Base-by-base conservation (phyloP, 1,140 invertebrate genomes). In the Drosophila sucinea region DNA sequence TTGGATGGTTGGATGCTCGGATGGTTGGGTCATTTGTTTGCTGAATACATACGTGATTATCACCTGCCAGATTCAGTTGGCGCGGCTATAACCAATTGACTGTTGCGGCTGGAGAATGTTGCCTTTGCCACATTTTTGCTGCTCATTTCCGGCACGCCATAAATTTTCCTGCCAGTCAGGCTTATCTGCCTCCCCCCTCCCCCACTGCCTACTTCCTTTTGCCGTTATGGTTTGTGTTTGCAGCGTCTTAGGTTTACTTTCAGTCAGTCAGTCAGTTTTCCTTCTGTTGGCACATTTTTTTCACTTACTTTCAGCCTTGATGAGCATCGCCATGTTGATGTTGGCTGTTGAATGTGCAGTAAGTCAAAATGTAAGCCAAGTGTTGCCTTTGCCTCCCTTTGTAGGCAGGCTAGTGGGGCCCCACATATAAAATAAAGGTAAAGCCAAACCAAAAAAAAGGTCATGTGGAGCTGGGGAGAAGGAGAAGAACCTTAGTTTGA, bases 91-190 rank as follows among this genome's bases (percentile, higher is more conserved):
- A 29, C 67, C 74, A 66, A 77, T 77, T 61, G 73, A 63, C 67
- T 60, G 66, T 27, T 63, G 35, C 17, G 33, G 55, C 40, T 38
- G 35, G 54, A 10, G 17, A 25, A 11, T 40, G 29, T 55, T 70
- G 44, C 41, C 54, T 67, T 58, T 64, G 60, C 55, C 61, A 71
- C 65, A 84, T 61, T 73, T 73, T 78, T 58, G 76, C 60, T 73
- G 40, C 84, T 86, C 79, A 86, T 86, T 83, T 86, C 83, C 83
- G 83, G 72, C 77, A 83, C 77, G 76, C 83, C 79, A 86, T 89
- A 86, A 89, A 86, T 86, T 77, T 65, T 69, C 38, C 66, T 75
- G 79, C 68, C 83, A 77, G 72, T 70, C 69, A 72, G 72, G 83
- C 83, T 87, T 87, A 77, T 77, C 83, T 79, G 27, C 44, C 38